Evolutionary conservation across 37 sponge, comb jelly and placozoan genomes (phyloP).

Genomic region (Geodia barretti): DNA sequence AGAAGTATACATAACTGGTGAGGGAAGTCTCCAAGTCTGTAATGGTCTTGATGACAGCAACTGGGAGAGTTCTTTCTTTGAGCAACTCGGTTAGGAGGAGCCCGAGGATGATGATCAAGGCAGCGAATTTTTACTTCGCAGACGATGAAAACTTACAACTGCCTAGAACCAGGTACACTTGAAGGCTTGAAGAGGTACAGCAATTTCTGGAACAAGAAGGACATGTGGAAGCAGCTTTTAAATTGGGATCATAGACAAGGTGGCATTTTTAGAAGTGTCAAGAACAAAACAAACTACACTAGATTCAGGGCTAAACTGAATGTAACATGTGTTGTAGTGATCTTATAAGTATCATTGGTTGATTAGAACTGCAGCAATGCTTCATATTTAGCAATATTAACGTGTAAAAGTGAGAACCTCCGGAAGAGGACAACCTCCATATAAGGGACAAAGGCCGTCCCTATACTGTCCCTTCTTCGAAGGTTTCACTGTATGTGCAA

Average conservation of each 20-base stretch:
- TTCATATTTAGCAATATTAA: neutral
- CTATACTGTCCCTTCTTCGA: slow-evolving; percentile 26
- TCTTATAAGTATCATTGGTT: too few species aligned
- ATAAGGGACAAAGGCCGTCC: slow-evolving; percentile 4
- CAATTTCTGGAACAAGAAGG: slow-evolving; percentile 48
- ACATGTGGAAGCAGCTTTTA: slow-evolving; percentile 3
- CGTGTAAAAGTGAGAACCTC: neutral
- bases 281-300: slow-evolving; percentile 11
- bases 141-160: slow-evolving; percentile 10
- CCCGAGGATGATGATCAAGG: neutral
- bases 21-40: slow-evolving; percentile 40
- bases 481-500: slow-evolving; percentile 31
- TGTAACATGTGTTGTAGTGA: too few species aligned
- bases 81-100: slow-evolving; percentile 5
- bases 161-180: too few species aligned
- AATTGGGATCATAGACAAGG: slow-evolving; percentile 24
- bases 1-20: slow-evolving; percentile 35
- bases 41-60: slow-evolving; percentile 21
- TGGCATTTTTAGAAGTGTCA: slow-evolving; percentile 8
- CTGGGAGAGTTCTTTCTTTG: slow-evolving; percentile 36
- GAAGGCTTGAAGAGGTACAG: slow-evolving; percentile 18
- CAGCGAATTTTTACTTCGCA: neutral
- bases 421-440: slow-evolving; percentile 13
- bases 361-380: neutral
- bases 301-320: neutral